Evolutionary conservation across 2,113 vertebrate species (phyloP).

Genomic region (Hirundichthys speculiger): DNA sequence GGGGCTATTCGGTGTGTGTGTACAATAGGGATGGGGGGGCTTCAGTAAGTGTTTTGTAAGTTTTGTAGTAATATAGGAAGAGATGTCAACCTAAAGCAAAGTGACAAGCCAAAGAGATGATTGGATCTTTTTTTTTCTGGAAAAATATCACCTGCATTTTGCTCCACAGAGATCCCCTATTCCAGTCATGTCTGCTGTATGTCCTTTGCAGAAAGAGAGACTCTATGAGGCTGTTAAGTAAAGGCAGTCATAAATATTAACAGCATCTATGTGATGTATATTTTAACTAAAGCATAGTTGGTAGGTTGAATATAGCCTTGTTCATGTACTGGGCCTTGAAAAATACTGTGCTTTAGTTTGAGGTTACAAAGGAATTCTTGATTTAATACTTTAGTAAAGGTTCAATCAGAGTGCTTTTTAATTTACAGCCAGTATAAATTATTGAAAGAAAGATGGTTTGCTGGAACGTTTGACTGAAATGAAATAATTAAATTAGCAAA

Average conservation of each 20-base stretch:
- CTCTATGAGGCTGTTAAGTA: slow-evolving; percentile 38
- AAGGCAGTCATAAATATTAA: slow-evolving; percentile 49
- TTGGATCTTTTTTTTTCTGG: slow-evolving; percentile 39
- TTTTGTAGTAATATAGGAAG: no score
- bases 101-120: slow-evolving; percentile 51
- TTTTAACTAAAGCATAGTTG: slow-evolving; percentile 39
- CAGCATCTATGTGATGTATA: slow-evolving; percentile 52
- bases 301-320: slow-evolving; percentile 30
- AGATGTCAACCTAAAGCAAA: slow-evolving; percentile 18
- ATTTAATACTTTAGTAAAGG: slow-evolving; percentile 11
- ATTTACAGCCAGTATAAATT: slow-evolving; percentile 7
- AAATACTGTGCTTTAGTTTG: slow-evolving; percentile 15
- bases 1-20: slow-evolving; percentile 43
- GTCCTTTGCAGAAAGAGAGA: slow-evolving; percentile 53
- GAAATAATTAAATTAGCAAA: slow-evolving; percentile 24
- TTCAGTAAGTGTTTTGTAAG: slow-evolving; percentile 10
- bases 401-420: slow-evolving; percentile 23
- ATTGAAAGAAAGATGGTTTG: slow-evolving; percentile 10
- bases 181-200: slow-evolving; percentile 64
- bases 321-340: slow-evolving; percentile 2
- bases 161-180: slow-evolving; percentile 21
- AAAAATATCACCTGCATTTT: neutral
- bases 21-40: slow-evolving; percentile 11
- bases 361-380: slow-evolving; percentile 29
- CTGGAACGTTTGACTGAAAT: slow-evolving; percentile 15